Conservation (phyloP, 2,888 invertebrate species). For the Cerastoderma edule region DNA sequence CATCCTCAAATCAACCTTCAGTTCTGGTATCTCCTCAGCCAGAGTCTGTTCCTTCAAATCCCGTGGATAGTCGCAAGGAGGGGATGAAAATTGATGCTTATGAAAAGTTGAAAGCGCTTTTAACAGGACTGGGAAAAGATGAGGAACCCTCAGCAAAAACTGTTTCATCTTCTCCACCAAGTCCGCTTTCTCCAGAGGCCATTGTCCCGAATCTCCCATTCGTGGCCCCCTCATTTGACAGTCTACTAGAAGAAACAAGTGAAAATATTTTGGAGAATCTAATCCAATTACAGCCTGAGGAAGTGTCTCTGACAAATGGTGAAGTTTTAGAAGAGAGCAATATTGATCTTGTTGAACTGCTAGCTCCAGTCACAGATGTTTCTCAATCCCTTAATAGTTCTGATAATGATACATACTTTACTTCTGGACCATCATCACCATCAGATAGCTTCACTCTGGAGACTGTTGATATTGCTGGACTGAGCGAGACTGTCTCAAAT, state of each 20-base stretch:
- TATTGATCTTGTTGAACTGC: constrained; percentile 11
- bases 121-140: constrained; percentile 23
- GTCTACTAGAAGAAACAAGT: constrained; percentile 2
- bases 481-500: constrained; percentile 31
- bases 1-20: background rate
- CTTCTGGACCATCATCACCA: constrained; percentile 49
- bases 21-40: background rate
- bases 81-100: constrained; percentile 51
- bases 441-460: constrained; percentile 25
- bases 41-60: background rate
- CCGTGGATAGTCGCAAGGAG: constrained; percentile 14
- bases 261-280: constrained; percentile 21
- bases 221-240: constrained; percentile 15
- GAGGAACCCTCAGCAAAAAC: background rate
- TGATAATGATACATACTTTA: constrained; percentile 32
- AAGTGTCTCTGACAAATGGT: background rate
- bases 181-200: constrained; percentile 35
- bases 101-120: constrained; percentile 52
- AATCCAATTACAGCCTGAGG: constrained; percentile 15
- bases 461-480: constrained; percentile 42
- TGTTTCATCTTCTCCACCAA: background rate
- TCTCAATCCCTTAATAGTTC: constrained; percentile 3
- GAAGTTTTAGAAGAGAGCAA: background rate
- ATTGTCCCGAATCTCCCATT: constrained; percentile 44
- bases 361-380: constrained; percentile 10